Evolutionary conservation across 2,113 vertebrate genomes (phyloP), one percentile per base, ranked within the genome.

Genomic region (Brachyhypopomus occidentalis): DNA sequence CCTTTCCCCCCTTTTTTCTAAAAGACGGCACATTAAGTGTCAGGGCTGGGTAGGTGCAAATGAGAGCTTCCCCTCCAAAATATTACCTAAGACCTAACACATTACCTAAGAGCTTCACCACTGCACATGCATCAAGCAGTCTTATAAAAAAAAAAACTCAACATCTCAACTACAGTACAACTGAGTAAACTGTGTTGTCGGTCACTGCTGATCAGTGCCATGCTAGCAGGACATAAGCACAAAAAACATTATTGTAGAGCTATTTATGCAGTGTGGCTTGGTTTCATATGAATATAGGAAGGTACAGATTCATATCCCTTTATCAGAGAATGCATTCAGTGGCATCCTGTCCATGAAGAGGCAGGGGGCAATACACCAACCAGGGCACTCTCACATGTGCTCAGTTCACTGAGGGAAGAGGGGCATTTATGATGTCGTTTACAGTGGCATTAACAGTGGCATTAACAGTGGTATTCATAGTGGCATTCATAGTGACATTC

Each of bases 11-110:
- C 25, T 77, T 77, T 66, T 76, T 64, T 14, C 75, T 16, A 83
- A 52, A 87, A 90, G 90, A 89, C 84, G 70, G 83, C 62, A 36
- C 67, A 72, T 82, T 85, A 82, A 86, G 72, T 86, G 82, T 78
- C 81, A 86, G 25, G n/a, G 52, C 77, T 63, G 74, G 79, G 60
- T 84, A 71, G 19, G 75, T 72, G 77, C 20, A 85, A 89, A 85
- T 88, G 60, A 84, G 85, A 84, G 74, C 25, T 76, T 63, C 71
- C 77, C 80, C 75, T 78, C 17, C n/a, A 84, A 70, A 52, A 52
- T 52, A 52, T 52, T 52, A 52, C 45, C 45, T 52, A 52, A 52
- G 45, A 52, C 12, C 45, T 58, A 84, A 71, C 84, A 59, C 72
- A 76, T 80, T 79, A 86, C 87, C 72, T 69, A 72, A 90, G 82